Evolutionary conservation across 2,113 vertebrate genomes (phyloP), one percentile per base, ranked within the genome.

Genomic region (Crocuta crocuta): DNA sequence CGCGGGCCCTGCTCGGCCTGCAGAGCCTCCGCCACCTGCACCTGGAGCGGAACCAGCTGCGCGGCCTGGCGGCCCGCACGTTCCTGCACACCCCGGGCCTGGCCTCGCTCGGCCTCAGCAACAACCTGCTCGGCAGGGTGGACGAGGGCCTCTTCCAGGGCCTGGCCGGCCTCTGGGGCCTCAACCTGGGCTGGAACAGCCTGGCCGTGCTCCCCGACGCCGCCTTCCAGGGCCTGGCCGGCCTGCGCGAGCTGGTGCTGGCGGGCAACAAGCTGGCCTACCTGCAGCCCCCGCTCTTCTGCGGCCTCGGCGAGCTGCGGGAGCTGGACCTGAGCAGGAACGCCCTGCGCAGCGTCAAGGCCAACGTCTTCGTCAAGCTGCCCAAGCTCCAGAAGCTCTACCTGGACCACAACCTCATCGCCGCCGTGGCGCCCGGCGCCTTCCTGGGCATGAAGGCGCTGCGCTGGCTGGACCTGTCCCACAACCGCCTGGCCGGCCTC

Each of bases 141-240:
- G 99, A 99, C 17, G 99, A 99, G 48, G 99, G 98, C 55, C 98
- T 99, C 10, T 99, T 99, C 1, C 98, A 98, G 0, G 99, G 99
- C 89, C 99, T 99, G 50, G 99, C 99, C 19, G 98, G 99, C 61
- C 99, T 99, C 98, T 99, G 99, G 99, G 99, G 99, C 80, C 99
- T 99, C 48, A 99, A 99, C 90, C 98, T 99, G 0, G 99, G 99
- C 28, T 99, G 99, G 99, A 99, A 99, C 94, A 99, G 99, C 0
- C 97, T 99, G n/a, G 99, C 99, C 17, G 99, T 99, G 66, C 98
- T 99, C 50, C 99, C 99, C 0, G 99, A 99, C 86, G 98, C 98
- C 0, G 98, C 97, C 19, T 99, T 99, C 97, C 99, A 99, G 0
- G 99, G 99, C 94, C 97, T 99, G 79, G 99, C 99, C 5, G 99